phyloP scores from a whole-genome alignment of 1,140 invertebrate species.

The Araneus ventricosus region DNA sequence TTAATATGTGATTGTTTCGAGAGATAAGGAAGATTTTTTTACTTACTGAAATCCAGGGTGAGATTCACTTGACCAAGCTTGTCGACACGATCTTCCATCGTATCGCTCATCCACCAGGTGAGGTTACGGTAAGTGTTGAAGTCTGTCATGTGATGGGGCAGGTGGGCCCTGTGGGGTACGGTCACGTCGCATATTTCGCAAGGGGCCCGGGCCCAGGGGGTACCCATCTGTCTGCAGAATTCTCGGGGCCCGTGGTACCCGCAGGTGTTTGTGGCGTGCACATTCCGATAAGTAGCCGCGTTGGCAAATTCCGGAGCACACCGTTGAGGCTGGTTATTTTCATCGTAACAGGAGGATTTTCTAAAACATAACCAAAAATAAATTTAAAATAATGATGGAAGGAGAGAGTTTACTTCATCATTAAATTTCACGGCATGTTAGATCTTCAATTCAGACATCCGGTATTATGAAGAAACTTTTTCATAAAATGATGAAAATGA shows the following conservation, averaged over 20 bases:
- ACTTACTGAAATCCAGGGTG: constrained; percentile 91
- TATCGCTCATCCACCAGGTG: constrained; percentile 97
- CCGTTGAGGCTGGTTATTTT: constrained; percentile 84
- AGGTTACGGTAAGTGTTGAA: constrained; percentile 97
- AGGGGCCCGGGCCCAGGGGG: constrained; percentile 82
- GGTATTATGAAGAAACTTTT: background rate
- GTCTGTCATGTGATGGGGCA: constrained; percentile 93
- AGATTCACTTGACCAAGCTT: constrained; percentile 92
- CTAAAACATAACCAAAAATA: background rate
- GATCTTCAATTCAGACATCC: background rate
- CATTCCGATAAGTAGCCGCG: constrained; percentile 91
- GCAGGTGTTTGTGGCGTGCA: constrained; percentile 97
- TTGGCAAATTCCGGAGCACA: constrained; percentile 98
- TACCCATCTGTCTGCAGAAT: constrained; percentile 84
- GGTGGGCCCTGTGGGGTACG: constrained; percentile 87
- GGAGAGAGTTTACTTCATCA: background rate
- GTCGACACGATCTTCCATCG: constrained; percentile 92
- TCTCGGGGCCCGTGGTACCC: constrained; percentile 83
- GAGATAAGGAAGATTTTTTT: background rate
- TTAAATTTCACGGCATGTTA: background rate
- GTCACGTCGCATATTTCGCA: constrained; percentile 95
- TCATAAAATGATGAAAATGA: too few species aligned
- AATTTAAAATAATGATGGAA: background rate
- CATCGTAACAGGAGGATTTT: constrained; percentile 81
- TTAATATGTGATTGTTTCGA: too few species aligned